Conservation (phyloP, 2,113 vertebrate genomes). For the Thalassoma bifasciatum region DNA sequence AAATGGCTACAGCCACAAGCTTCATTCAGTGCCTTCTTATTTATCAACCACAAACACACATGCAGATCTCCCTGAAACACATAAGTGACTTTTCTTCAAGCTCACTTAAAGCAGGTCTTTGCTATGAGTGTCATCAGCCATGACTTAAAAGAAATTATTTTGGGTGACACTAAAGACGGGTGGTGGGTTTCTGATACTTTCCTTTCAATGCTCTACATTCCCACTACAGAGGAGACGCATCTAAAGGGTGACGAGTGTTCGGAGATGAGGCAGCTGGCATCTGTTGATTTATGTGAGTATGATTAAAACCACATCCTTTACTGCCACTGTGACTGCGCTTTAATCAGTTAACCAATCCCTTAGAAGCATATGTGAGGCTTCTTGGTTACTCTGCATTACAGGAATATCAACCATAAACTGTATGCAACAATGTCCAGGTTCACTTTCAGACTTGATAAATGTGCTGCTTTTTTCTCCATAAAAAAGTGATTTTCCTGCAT, state of each 20-base stretch:
- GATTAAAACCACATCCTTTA: conserved; percentile 61
- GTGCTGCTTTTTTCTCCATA: background rate
- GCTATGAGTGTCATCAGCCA: conserved; percentile 22
- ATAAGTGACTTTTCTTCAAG: conserved; percentile 27
- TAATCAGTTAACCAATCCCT: conserved; percentile 57
- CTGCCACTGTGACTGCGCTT: conserved; percentile 53
- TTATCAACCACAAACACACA: conserved; percentile 19
- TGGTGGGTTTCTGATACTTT: conserved; percentile 33
- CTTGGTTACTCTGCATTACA: conserved; percentile 30
- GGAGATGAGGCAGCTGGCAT: conserved; percentile 57
- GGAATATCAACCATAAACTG: conserved; percentile 2
- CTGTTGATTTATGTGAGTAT: conserved; percentile 47
- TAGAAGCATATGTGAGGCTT: conserved; percentile 43
- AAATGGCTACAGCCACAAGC: conserved; percentile 52
- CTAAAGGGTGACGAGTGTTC: conserved; percentile 35
- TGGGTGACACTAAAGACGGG: conserved; percentile 27
- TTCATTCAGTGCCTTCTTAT: conserved; percentile 48
- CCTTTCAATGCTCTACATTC: conserved; percentile 6
- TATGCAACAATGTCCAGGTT: conserved; percentile 1
- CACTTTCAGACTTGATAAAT: background rate
- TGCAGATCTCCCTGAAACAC: conserved; percentile 26
- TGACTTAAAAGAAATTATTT: conserved; percentile 39
- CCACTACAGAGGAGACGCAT: conserved; percentile 48
- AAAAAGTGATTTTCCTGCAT: conserved; percentile 16
- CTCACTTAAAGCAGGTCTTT: conserved; percentile 17